Base-by-base conservation (phyloP, 1,140 invertebrate species). In the Conopomorpha cramerella region DNA sequence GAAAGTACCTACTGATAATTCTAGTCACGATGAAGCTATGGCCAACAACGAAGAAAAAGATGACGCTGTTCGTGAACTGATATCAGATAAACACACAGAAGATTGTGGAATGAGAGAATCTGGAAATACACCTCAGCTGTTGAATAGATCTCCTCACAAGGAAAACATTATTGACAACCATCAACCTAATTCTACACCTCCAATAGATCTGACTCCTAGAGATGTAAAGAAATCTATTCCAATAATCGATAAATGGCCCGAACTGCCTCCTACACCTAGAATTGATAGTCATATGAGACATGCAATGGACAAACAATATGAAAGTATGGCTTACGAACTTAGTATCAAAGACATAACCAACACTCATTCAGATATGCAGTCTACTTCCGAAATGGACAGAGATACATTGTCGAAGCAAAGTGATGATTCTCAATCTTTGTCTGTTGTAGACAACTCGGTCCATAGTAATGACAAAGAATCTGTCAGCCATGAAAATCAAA, bases 391-490 rank as follows among this genome's bases (percentile, higher is more conserved):
- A 58, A 36, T 59, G 30, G 60, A 73, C 43, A 45, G 55, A 8
- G 59, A 65, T 43, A 71, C 66, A 14, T 30, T 71, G 14, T 68
- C 61, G 0, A 74, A 74, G 49, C 65, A 71, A 46, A 74, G 70
- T 46, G 70, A 74, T 31, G 70, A 74, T 35, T 72, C 70, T 2
- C 67, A 70, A 40, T 57, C 65, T 16, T 39, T 73, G 14, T 71
- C 66, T 14, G 70, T 74, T 1, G 56, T 66, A 11, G 65, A 68
- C 38, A 54, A 71, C 38, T 65, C 66, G 3, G 37, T 66, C 10
- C 47, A 55, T 12, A 65, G 59, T 28, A 64, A 63, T 44, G 66
- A 73, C 18, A 49, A 51, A 2, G 65, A 73, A 13, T 30, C n/a
- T n/a, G n/a, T 64, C 12, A 54, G 55, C 7, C 64, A 60, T 52